Conservation (phyloP, 2,113 vertebrate species). For the crab-eating macaque (Macaca fascicularis) region DNA sequence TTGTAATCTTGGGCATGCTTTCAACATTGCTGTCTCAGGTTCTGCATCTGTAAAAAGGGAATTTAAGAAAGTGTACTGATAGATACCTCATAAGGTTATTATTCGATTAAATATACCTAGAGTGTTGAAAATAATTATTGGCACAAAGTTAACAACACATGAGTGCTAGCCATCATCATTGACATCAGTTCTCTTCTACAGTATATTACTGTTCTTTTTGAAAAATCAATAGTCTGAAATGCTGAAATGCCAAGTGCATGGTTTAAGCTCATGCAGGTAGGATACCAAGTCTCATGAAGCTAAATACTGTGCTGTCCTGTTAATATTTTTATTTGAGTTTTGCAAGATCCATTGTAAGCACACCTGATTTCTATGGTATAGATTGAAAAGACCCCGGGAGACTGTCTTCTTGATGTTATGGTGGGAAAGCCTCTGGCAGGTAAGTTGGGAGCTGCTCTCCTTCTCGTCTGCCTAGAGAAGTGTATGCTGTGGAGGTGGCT, state of each 20-base stretch:
- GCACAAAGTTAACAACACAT: neutral
- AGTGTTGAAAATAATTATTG: neutral
- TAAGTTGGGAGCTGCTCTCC: too few relatives aligned
- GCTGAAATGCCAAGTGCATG: neutral
- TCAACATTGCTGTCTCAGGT: neutral
- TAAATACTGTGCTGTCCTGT: neutral
- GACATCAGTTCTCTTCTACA: neutral
- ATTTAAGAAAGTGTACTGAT: neutral
- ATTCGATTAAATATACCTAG: neutral
- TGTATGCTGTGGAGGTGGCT: neutral
- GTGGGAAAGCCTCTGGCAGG: neutral
- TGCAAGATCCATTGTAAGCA: neutral
- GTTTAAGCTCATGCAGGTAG: neutral
- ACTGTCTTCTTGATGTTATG: neutral
- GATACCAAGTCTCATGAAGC: neutral
- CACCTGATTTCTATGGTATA: neutral
- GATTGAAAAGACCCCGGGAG: neutral
- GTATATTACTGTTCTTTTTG: neutral
- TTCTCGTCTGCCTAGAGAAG: neutral
- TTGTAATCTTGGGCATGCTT: neutral
- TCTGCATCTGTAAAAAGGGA: neutral
- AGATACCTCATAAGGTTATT: neutral
- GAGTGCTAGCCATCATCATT: neutral
- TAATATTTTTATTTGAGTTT: neutral
- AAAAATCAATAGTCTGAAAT: neutral